Evolutionary conservation across 2,888 invertebrate species (phyloP), one percentile per base, ranked within the genome.

Genomic region (Rhagonycha fulva): DNA sequence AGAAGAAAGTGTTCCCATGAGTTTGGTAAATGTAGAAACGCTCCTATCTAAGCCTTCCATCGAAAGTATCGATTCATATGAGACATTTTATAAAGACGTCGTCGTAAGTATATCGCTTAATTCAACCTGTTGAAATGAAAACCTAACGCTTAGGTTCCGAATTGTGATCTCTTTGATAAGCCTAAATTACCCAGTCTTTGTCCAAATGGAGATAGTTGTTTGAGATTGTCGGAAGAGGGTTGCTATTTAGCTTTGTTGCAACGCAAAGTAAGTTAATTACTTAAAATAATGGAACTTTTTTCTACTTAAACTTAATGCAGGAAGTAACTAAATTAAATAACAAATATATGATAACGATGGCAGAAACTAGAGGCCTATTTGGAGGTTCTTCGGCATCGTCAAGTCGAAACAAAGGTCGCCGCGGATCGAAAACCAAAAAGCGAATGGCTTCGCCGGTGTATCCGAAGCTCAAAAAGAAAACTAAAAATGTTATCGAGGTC

Each of bases 261-360:
- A 84, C 89, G 94, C 81, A 94, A 93, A 89, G 92, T 92, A 79
- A 81, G 76, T 75, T n/a, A 81, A 75, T 75, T n/a, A 2, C n/a
- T 26, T 26, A 9, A 28, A 14, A 28, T 68, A 68, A 28, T 9
- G 12, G 14, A 9, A 12, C 28, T 10, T 9, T 28, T 68, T 68
- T 68, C 68, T 66, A 14, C 19, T 26, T 67, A 47, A 30, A 70
- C 62, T 70, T 12, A 71, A 66, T 74, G 9, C 82, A 93, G 91
- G 92, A 93, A 88, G 90, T 95, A 82, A 94, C 93, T 72, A 91
- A 93, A 62, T 90, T 95, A 82, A 94, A 96, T 86, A 94, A 95
- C 5, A 93, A 95, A 86, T 95, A 93, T 85, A 94, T 96, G 91
- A 96, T 96, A 81, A 91, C 93, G 82, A 94, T 95, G 88, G 95